Evolutionary conservation across 2,797 vertebrate genomes (phyloP).

Genomic region (Sebastes vulpes): DNA sequence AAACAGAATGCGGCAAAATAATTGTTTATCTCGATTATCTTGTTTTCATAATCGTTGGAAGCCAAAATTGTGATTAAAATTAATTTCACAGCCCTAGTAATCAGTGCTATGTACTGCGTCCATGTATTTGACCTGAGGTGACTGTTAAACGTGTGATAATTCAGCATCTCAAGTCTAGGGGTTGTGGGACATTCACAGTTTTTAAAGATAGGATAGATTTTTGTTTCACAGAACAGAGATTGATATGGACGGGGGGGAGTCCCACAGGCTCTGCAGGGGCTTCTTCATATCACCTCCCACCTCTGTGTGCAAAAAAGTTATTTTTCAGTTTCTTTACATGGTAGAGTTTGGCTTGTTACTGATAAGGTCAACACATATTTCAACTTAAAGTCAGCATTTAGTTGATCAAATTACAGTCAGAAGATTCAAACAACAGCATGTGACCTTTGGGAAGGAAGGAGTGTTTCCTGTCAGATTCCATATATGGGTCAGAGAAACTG

Average conservation of each 20-base stretch:
- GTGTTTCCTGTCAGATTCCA: slow-evolving; percentile 11
- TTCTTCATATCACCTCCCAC: slow-evolving; percentile 10
- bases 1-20: too few relatives aligned
- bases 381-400: background rate
- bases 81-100: background rate
- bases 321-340: background rate
- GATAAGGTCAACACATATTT: background rate
- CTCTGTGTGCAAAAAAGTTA: background rate
- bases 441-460: background rate
- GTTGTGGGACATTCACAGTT: background rate
- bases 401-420: slow-evolving; percentile 1
- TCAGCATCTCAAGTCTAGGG: background rate
- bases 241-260: slow-evolving; percentile 11
- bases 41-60: background rate
- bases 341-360: background rate
- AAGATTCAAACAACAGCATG: background rate
- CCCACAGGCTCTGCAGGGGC: slow-evolving; percentile 4
- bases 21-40: too few relatives aligned
- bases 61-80: background rate
- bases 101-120: background rate
- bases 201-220: background rate
- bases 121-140: background rate
- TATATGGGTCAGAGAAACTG: slow-evolving; percentile 27
- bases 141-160: background rate
- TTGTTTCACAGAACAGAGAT: background rate